Percentiles rank a stretch among this genome's conserved stretches.
These are phyloP conservation scores for Leptinotarsa texana DNA, from an alignment of 1,140 invertebrate genomes.

Conservation along the genomic window DNA sequence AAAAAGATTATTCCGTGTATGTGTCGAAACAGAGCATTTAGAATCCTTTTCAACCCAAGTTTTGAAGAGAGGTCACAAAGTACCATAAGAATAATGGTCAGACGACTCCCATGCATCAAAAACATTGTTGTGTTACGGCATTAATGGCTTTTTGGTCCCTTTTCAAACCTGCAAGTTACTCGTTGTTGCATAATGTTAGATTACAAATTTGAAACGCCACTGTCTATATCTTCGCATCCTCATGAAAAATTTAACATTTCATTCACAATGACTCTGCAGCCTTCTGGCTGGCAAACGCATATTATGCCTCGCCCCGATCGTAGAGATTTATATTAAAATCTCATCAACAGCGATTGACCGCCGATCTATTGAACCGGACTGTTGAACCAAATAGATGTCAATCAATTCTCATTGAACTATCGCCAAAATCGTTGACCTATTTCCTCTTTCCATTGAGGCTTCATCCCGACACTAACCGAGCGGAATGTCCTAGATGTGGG, in stretches of 20 bases:
- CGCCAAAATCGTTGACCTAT: background rate
- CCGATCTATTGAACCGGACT: background rate
- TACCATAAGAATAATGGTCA: no score
- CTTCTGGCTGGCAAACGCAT: background rate
- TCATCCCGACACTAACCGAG: background rate
- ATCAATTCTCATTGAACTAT: slow-evolving; percentile 6
- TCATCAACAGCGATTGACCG: background rate
- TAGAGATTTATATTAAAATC: background rate
- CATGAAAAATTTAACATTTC: background rate
- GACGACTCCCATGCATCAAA: no score
- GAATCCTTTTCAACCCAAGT: no score
- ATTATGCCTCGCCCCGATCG: background rate
- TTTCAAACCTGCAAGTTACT: no score
- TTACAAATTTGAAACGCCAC: no score
- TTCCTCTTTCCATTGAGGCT: background rate
- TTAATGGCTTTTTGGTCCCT: no score
- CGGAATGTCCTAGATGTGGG: slow-evolving; percentile 5
- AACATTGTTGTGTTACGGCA: no score
- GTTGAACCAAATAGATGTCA: background rate
- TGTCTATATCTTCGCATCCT: background rate
- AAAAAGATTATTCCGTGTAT: no score
- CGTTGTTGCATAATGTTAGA: no score
- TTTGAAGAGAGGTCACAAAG: no score
- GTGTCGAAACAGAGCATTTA: no score
- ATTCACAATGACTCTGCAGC: background rate